Evolutionary conservation across 1,140 invertebrate genomes (phyloP), one percentile per base, ranked within the genome.

Genomic region (Stegodyphus mimosarum): DNA sequence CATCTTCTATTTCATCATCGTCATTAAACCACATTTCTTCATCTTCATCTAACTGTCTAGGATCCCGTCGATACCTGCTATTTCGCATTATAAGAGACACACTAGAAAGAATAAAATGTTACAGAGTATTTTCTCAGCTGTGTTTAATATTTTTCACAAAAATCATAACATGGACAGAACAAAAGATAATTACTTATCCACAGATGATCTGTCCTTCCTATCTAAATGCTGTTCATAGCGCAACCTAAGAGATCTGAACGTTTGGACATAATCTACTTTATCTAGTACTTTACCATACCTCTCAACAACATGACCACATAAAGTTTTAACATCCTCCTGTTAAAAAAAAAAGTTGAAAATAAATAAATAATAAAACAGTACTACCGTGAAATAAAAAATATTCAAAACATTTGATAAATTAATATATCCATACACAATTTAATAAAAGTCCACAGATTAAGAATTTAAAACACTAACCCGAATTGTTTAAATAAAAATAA

Each of bases 21-120:
- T 98, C 96, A 90, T 98, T 98, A 91, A 99, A 99, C 97, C 97
- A 99, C 93, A 98, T 97, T 91, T 99, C 98, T 90, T 99, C 98
- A 88, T 99, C 98, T 89, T 99, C 97, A 71, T 99, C 97, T 86
- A 98, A 92, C 89, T 97, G 95, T 67, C 97, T 92, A 86, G 96
- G 95, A 91, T 99, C 97, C 71, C 97, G 93, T 87, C 97, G 92
- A 91, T 95, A 98, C 81, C 97, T 92, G 90, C 94, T 94, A 86
- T 93, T 94, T 88, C 95, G 92, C 87, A 96, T 91, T 89, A 96
- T 94, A 74, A 95, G 95, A 87, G 95, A 94, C 70, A 95, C 94
- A 79, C 88, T 90, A 71, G 83, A 83, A 84, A 78, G 83, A 71
- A 33, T 33, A 33, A 33, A 33, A 33, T 33, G 33, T 33, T 33